phyloP scores from a whole-genome alignment of 2,113 vertebrate genomes.

The Cisticola juncidis region DNA sequence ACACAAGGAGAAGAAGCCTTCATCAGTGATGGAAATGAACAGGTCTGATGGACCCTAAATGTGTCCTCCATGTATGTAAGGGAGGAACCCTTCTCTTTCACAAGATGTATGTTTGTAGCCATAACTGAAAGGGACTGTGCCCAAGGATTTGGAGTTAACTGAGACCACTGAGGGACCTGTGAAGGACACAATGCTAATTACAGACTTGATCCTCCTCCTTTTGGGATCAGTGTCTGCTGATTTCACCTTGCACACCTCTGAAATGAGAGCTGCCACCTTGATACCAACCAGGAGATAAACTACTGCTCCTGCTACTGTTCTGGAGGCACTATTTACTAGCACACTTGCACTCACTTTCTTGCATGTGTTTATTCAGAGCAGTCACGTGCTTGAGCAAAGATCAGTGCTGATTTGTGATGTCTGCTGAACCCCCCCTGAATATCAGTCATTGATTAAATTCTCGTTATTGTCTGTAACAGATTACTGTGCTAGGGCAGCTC shows the following conservation, averaged over 20 bases:
- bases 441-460: slow-evolving; percentile 27
- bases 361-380: neutral
- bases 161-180: neutral
- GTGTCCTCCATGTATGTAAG: neutral
- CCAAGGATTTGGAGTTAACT: neutral
- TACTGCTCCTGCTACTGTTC: neutral
- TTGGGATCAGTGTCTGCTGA: neutral
- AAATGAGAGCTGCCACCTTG: neutral
- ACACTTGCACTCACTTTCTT: neutral
- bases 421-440: neutral
- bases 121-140: neutral
- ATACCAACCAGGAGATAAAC: neutral
- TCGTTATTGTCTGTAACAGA: neutral
- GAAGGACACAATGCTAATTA: neutral
- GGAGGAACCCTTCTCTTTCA: neutral
- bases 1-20: neutral
- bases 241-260: neutral
- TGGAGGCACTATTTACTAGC: neutral
- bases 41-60: neutral
- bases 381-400: slow-evolving; percentile 26
- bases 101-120: neutral
- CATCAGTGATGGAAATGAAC: neutral
- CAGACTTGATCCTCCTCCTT: neutral
- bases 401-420: neutral
- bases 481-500: neutral